Evolutionary conservation across 2,113 vertebrate genomes (phyloP).

Genomic region (Chloebia gouldiae): DNA sequence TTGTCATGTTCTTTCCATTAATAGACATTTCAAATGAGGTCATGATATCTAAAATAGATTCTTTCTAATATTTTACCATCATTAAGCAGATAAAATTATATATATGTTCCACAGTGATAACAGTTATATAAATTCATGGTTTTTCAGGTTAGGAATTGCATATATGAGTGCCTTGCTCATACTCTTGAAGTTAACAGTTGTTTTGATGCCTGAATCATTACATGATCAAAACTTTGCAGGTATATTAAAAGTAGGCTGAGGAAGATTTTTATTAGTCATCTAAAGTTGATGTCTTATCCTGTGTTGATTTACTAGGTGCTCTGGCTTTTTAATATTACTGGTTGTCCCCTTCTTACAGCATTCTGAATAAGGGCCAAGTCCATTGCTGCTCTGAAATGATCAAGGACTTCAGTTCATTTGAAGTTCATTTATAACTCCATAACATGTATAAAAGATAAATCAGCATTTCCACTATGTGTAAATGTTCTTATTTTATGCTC

Average conservation of each 20-base stretch:
- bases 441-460: not conserved
- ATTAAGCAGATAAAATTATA: slow-evolving; percentile 20
- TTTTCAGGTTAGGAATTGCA: not conserved
- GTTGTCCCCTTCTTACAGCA: not conserved
- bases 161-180: not conserved
- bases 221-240: not conserved
- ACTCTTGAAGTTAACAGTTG: not conserved
- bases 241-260: not conserved
- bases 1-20: not conserved
- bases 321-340: not conserved
- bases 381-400: not conserved
- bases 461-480: not conserved
- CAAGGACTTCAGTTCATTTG: not conserved
- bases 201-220: not conserved
- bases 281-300: not conserved
- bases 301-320: not conserved
- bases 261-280: not conserved
- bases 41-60: slow-evolving; percentile 8
- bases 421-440: not conserved
- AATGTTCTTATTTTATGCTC: not conserved
- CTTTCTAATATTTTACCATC: not conserved
- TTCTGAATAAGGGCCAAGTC: not conserved
- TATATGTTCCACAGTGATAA: not conserved
- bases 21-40: slow-evolving; percentile 16
- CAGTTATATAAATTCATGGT: not conserved